phyloP scores from a whole-genome alignment of 1,140 invertebrate genomes.

The Diorhabda carinulata region DNA sequence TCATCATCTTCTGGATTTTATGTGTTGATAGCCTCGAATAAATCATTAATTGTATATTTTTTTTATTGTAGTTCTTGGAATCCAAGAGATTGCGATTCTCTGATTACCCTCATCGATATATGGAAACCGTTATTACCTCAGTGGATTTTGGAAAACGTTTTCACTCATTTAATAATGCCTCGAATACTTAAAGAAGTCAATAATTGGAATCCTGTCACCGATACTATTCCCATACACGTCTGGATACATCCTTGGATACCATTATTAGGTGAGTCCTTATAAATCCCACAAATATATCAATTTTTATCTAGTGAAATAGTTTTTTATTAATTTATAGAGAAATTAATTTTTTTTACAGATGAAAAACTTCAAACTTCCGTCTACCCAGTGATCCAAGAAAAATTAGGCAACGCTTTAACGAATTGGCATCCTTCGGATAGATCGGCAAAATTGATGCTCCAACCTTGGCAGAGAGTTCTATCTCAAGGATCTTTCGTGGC shows the following conservation, averaged over 20 bases:
- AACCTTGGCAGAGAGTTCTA: constrained; percentile 89
- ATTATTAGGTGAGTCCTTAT: constrained; percentile 57
- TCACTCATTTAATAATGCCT: constrained; percentile 79
- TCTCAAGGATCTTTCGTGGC: constrained; percentile 75
- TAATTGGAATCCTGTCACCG: constrained; percentile 91
- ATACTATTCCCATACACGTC: constrained; percentile 88
- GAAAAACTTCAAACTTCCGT: constrained; percentile 68
- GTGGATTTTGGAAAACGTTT: constrained; percentile 80
- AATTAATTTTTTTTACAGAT: constrained; percentile 43
- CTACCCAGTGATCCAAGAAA: constrained; percentile 90
- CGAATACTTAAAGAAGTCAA: constrained; percentile 76
- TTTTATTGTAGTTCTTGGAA: constrained; percentile 58
- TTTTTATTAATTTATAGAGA: neutral
- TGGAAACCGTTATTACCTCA: constrained; percentile 78
- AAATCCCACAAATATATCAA: neutral
- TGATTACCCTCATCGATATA: constrained; percentile 74
- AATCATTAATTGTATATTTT: neutral
- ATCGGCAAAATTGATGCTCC: constrained; percentile 87
- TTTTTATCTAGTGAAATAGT: neutral
- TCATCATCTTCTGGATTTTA: too few relatives aligned
- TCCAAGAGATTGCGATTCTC: constrained; percentile 65
- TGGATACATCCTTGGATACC: constrained; percentile 97
- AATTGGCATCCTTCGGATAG: constrained; percentile 91
- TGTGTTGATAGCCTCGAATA: too few relatives aligned
- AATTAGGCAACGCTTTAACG: constrained; percentile 79